Evolutionary conservation across 92 coral and sea anemone species (phyloP).

Genomic region (Palythoa caribaeorum): DNA sequence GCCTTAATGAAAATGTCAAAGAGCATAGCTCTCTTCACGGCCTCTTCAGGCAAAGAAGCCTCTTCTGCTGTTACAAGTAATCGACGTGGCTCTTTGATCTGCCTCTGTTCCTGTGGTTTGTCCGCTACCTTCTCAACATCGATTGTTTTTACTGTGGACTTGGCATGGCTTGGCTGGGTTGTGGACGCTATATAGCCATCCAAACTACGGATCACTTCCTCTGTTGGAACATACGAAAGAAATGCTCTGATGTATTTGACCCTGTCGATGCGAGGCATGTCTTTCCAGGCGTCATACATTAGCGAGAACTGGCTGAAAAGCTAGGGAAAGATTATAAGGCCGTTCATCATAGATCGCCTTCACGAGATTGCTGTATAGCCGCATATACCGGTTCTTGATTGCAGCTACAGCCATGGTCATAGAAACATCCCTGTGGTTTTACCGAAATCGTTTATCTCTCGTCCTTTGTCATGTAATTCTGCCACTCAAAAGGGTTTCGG

Average conservation of each 20-base stretch:
- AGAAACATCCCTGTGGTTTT: constrained; percentile 53
- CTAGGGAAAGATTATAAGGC: constrained; percentile 34
- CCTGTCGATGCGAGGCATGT: constrained; percentile 42
- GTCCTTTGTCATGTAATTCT: constrained; percentile 51
- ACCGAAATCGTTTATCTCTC: constrained; percentile 52
- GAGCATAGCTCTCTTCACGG: constrained; percentile 6
- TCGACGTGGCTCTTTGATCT: constrained; percentile 24
- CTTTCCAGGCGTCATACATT: constrained; percentile 52
- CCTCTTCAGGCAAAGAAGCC: constrained; percentile 37
- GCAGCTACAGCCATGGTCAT: constrained; percentile 50
- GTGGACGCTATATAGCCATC: too few species aligned
- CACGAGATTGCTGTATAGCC: constrained; percentile 44
- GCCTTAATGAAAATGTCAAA: constrained; percentile 41
- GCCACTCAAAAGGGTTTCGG: constrained; percentile 59
- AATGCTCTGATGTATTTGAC: too few species aligned
- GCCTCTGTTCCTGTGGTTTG: background rate
- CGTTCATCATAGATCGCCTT: constrained; percentile 57
- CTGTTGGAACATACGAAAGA: too few species aligned
- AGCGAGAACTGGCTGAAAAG: constrained; percentile 23
- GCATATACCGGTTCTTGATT: constrained; percentile 41
- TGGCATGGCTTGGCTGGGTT: background rate
- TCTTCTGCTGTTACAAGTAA: constrained; percentile 55
- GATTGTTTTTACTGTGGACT: constrained; percentile 3
- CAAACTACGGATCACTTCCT: too few species aligned
- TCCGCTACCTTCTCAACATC: background rate